Evolutionary conservation across 2,888 invertebrate genomes (phyloP).

Genomic region (Plemyria rubiginata): DNA sequence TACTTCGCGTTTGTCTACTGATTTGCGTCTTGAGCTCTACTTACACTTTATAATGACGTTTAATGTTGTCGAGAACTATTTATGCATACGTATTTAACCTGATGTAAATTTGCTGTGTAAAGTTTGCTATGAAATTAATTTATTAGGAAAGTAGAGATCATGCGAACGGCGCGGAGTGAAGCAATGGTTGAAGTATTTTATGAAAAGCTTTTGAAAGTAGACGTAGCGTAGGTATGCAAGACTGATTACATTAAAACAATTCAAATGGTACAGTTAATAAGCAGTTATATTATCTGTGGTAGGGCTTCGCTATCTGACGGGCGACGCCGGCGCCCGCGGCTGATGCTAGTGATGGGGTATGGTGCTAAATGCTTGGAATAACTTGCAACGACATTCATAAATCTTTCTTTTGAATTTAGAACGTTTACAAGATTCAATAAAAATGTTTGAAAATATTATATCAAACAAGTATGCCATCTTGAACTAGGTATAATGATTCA

Average conservation of each 20-base stretch:
- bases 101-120: too few species aligned
- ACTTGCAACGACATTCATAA: not conserved
- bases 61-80: not conserved
- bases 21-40: not conserved
- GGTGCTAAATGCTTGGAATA: not conserved
- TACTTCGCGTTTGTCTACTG: not conserved
- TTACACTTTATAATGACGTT: not conserved
- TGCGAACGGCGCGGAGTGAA: not conserved
- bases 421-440: not conserved
- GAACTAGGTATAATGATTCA: too few species aligned
- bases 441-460: not conserved
- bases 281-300: slow-evolving; percentile 37
- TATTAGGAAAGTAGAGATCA: not conserved
- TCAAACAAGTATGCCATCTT: too few species aligned
- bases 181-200: not conserved
- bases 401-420: not conserved
- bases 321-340: slow-evolving; percentile 31
- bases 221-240: slow-evolving; percentile 9
- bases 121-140: too few species aligned
- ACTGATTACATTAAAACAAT: slow-evolving; percentile 29
- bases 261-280: slow-evolving; percentile 30
- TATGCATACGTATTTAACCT: too few species aligned
- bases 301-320: slow-evolving; percentile 36
- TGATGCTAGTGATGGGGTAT: slow-evolving; percentile 30
- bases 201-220: slow-evolving; percentile 3